Evolutionary conservation across 2,113 vertebrate species (phyloP).

Genomic region (Cariama cristata): DNA sequence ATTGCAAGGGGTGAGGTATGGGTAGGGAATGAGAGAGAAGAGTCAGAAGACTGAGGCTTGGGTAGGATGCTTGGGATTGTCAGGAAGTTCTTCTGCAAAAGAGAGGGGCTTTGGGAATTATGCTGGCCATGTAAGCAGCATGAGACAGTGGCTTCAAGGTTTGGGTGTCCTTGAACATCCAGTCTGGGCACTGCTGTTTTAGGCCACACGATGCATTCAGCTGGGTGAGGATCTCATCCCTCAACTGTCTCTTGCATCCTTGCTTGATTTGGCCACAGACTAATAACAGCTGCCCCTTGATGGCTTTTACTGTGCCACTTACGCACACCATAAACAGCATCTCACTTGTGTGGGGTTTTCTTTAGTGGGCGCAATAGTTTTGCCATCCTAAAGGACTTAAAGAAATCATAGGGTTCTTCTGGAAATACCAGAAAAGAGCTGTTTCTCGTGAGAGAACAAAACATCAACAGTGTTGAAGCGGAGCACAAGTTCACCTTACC

Average conservation of each 20-base stretch:
- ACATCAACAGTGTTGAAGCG: not conserved
- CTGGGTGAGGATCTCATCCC: not conserved
- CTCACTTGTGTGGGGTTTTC: not conserved
- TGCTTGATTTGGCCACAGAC: not conserved
- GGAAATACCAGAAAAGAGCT: not conserved
- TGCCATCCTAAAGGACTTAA: not conserved
- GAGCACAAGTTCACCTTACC: not conserved
- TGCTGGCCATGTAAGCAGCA: not conserved
- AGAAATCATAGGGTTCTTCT: not conserved
- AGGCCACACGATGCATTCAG: fast-evolving
- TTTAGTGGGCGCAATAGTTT: not conserved
- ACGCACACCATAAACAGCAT: not conserved
- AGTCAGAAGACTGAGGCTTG: not conserved
- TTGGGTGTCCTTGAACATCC: not conserved
- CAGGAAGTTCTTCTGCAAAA: not conserved
- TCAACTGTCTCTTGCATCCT: not conserved
- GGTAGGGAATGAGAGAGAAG: not conserved
- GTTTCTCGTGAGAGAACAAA: not conserved
- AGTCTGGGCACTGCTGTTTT: not conserved
- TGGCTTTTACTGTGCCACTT: not conserved
- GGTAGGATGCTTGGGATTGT: not conserved
- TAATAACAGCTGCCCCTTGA: not conserved
- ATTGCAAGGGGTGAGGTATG: not conserved
- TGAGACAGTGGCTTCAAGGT: not conserved
- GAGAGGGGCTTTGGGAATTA: not conserved